These are phyloP conservation scores for Cromileptes altivelis DNA, from an alignment of 2,113 vertebrate species.

Conservation along the genomic window DNA sequence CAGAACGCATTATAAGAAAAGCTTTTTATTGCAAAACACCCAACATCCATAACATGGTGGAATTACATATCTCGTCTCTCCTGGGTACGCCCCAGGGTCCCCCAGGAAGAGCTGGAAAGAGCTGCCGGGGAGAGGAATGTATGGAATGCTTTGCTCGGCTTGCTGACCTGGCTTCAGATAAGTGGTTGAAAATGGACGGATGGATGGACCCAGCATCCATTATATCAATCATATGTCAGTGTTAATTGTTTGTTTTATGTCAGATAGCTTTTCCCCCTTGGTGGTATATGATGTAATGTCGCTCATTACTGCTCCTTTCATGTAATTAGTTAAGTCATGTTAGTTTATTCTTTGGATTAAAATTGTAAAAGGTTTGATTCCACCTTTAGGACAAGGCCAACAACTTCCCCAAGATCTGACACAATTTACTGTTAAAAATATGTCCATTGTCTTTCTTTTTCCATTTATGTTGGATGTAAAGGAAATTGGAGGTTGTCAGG, in stretches of 20 bases:
- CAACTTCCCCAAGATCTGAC: not conserved
- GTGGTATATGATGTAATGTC: not conserved
- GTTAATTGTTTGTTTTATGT: not conserved
- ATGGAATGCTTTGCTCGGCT: too few species aligned
- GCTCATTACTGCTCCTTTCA: too few species aligned
- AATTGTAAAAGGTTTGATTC: not conserved
- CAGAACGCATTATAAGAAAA: not conserved
- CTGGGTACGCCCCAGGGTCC: too few species aligned
- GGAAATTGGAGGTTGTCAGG: not conserved
- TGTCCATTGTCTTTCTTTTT: not conserved
- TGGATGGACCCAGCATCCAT: not conserved
- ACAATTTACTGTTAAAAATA: not conserved
- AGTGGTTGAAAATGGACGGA: too few species aligned
- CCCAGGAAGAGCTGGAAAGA: too few species aligned
- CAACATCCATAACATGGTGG: too few species aligned
- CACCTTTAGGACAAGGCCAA: not conserved
- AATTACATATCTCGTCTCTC: too few species aligned
- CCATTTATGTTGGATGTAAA: not conserved
- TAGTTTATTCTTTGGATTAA: not conserved
- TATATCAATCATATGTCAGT: not conserved
- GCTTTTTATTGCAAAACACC: too few species aligned
- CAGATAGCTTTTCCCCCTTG: not conserved
- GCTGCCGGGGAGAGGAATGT: too few species aligned
- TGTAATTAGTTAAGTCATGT: not conserved
- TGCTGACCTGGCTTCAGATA: too few species aligned